phyloP scores from a whole-genome alignment of 2,888 invertebrate species.

The Laspeyria flexula region DNA sequence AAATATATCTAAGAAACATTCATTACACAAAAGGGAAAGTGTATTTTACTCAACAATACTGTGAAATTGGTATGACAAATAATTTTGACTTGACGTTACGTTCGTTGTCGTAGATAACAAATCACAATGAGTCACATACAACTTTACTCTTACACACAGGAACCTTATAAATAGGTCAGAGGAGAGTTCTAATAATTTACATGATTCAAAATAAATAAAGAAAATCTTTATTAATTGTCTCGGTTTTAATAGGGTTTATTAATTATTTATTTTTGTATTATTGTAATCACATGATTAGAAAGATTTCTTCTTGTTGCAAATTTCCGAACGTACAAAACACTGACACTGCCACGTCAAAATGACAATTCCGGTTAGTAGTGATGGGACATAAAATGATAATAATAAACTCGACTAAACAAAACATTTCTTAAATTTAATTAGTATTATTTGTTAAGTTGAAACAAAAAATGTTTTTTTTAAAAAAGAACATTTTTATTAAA shows the following conservation, averaged over 20 bases:
- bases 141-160: too few species aligned
- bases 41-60: slow-evolving; percentile 8
- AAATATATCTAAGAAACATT: slow-evolving; percentile 10
- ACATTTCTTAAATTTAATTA: too few species aligned
- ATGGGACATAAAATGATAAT: not conserved
- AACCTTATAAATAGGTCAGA: not conserved
- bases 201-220: too few species aligned
- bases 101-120: not conserved
- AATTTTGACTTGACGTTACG: slow-evolving; percentile 11
- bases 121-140: not conserved
- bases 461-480: too few species aligned
- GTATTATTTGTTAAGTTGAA: too few species aligned
- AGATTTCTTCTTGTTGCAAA: not conserved
- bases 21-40: slow-evolving; percentile 20
- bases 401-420: slow-evolving; percentile 8
- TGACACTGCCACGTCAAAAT: slow-evolving; percentile 34
- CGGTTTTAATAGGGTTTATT: too few species aligned
- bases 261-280: too few species aligned
- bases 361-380: slow-evolving; percentile 23
- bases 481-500: too few species aligned
- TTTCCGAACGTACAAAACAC: slow-evolving; percentile 13
- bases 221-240: too few species aligned
- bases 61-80: slow-evolving; percentile 22
- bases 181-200: too few species aligned
- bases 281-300: too few species aligned